Evolutionary conservation across 2,113 vertebrate species (phyloP).

Genomic region (Australoheros scitulus): DNA sequence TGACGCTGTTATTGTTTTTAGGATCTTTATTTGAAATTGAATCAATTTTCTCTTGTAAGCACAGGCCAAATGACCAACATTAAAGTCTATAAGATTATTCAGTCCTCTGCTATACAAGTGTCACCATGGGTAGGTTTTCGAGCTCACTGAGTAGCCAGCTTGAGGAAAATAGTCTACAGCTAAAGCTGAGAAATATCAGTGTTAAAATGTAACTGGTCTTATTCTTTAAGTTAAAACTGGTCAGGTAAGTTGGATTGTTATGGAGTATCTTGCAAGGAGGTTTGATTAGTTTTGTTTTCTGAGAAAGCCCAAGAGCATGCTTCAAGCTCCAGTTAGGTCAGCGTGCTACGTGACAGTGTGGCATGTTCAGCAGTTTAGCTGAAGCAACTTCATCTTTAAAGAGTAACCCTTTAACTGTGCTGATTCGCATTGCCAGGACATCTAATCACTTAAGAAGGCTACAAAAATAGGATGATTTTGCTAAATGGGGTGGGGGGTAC

Average conservation of each 20-base stretch:
- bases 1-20: neutral
- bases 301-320: neutral
- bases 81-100: slow-evolving; percentile 54
- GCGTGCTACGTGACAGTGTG: neutral
- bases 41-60: slow-evolving; percentile 9
- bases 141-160: slow-evolving; percentile 18
- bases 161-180: neutral
- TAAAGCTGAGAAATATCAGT: neutral
- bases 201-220: neutral
- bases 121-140: slow-evolving; percentile 29
- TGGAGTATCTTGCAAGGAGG: neutral
- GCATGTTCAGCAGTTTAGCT: neutral
- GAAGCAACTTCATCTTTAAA: neutral
- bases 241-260: neutral
- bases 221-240: neutral
- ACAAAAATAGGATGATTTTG: neutral
- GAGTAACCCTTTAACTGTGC: neutral
- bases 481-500: neutral
- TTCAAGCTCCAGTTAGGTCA: neutral
- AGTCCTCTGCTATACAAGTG: slow-evolving; percentile 31
- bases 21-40: slow-evolving; percentile 27
- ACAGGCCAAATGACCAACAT: neutral
- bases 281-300: neutral
- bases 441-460: neutral
- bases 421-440: neutral